phyloP scores from a whole-genome alignment of 37 sponge, comb jelly and placozoan genomes.

The Halisarca cf. caerulea region DNA sequence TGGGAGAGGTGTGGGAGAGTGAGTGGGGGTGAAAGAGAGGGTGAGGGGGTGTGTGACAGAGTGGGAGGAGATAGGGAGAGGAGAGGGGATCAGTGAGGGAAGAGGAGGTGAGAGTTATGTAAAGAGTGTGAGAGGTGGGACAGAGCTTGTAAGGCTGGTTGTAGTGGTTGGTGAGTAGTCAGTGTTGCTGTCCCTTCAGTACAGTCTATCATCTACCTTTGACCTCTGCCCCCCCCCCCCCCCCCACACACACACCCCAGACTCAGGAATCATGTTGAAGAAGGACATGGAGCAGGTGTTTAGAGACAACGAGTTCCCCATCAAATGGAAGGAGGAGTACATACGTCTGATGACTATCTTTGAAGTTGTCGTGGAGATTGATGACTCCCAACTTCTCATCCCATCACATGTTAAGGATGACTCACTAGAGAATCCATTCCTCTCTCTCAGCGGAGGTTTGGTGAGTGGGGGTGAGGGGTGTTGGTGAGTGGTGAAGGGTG shows the following conservation, averaged over 20 bases:
- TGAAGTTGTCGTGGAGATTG: constrained; percentile 81
- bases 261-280: constrained; percentile 69
- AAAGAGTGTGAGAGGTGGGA: too few species aligned
- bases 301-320: constrained; percentile 79
- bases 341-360: constrained; percentile 84
- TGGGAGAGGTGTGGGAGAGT: too few species aligned
- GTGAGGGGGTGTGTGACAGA: too few species aligned
- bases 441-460: not conserved
- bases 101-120: too few species aligned
- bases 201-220: not conserved
- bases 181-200: too few species aligned
- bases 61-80: too few species aligned
- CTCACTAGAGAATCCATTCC: not conserved
- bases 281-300: constrained; percentile 70
- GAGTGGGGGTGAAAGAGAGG: too few species aligned
- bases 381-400: constrained; percentile 66
- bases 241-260: not conserved
- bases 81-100: too few species aligned
- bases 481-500: constrained; percentile 20
- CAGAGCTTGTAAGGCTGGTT: too few species aligned
- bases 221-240: not conserved
- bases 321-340: constrained; percentile 78
- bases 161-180: too few species aligned
- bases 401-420: constrained; percentile 56
- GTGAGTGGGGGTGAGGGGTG: not conserved